Base-by-base conservation (phyloP, 2,797 vertebrate genomes). In the Sciurus vulgaris region DNA sequence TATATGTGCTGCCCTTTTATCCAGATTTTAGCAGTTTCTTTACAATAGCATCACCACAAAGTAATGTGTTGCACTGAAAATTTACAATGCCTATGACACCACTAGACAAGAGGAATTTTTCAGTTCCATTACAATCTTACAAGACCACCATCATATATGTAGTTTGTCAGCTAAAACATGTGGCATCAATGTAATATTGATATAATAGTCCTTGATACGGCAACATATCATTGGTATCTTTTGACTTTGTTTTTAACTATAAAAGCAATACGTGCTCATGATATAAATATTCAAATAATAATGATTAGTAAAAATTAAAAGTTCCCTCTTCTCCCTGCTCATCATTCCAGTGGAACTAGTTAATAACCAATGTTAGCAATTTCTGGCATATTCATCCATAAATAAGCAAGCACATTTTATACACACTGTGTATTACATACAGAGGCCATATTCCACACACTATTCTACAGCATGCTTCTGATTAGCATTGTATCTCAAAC, bases 251-350 rank as follows among this genome's bases (percentile, higher is more conserved):
- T 86, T 77, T 89, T 81, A 22, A 69, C 65, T 81, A 81, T 81
- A 54, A 88, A 97, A 89, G 22, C 61, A 92, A 91, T n/a, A 30
- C 6, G 44, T 35, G 3, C 54, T 82, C 49, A 73, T 47, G 38
- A 22, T 76, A 84, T 92, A 93, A 96, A 86, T 91, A 84, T 70
- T 88, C 73, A 93, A 88, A 88, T 77, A 13, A 83, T 76, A 72
- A 92, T 87, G 38, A 92, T 61, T 59, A 63, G 41, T 89, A 89
- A 93, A 84, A 81, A 49, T 72, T 35, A 28, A 41, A 82, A 76
- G 22, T 81, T 26, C 28, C 56, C 20, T 77, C 26, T 65, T 14
- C 38, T 89, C 28, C 74, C 51, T 76, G 78, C 35, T 47, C 59
- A 69, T 61, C 51, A 70, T 65, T n/a, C 61, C 69, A 77, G n/a